Percentiles rank a stretch among this genome's conserved stretches.
Conservation (phyloP, 2,888 invertebrate genomes). For the Sthenelais limicola region DNA sequence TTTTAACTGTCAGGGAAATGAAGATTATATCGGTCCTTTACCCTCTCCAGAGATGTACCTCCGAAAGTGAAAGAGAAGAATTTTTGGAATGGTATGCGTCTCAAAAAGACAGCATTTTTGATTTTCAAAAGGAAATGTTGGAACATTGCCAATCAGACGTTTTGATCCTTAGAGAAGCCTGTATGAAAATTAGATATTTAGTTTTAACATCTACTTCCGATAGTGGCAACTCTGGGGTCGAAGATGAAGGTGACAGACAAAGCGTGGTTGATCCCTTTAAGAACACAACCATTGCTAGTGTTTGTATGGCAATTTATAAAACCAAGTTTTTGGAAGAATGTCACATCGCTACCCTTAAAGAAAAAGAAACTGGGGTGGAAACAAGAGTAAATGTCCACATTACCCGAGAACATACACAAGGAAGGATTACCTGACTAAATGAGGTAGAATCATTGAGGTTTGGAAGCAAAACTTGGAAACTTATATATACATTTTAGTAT, state of each 20-base stretch:
- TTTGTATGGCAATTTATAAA: slow-evolving; percentile 24
- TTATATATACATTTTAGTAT: too few species aligned
- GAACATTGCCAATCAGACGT: slow-evolving; percentile 12
- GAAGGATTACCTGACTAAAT: too few species aligned
- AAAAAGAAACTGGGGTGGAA: background rate
- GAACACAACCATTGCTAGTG: slow-evolving; percentile 8
- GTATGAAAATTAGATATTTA: slow-evolving; percentile 1
- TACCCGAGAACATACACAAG: too few species aligned
- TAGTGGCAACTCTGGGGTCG: background rate
- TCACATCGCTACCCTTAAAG: background rate
- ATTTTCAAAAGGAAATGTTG: slow-evolving; percentile 5
- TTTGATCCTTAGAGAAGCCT: background rate
- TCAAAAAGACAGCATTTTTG: background rate
- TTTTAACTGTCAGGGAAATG: background rate
- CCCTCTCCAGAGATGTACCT: background rate
- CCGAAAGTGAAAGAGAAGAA: background rate
- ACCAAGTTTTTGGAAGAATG: slow-evolving; percentile 6
- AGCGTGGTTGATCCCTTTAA: slow-evolving; percentile 22
- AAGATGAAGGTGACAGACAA: background rate
- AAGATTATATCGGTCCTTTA: slow-evolving; percentile 8
- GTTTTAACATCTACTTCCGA: background rate
- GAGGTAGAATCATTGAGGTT: too few species aligned
- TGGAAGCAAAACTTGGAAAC: too few species aligned
- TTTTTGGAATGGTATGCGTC: background rate
- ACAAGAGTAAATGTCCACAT: background rate